Conservation (phyloP, 2,113 vertebrate species). For the Coptodon bakossiorum region DNA sequence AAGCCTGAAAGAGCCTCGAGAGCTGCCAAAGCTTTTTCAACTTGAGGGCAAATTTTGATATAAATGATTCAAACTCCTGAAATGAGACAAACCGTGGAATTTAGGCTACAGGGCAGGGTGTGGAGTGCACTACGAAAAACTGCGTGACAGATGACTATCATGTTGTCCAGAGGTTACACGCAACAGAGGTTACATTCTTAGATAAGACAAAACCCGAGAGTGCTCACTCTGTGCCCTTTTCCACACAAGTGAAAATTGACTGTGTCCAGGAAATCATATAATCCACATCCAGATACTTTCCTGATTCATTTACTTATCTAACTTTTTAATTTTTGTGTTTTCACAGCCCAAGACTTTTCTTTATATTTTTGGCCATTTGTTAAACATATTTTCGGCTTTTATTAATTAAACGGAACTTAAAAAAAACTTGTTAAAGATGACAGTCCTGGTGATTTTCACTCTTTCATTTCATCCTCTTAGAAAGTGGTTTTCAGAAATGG, state of each 20-base stretch:
- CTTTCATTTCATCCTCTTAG: neutral
- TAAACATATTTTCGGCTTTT: neutral
- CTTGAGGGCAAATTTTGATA: neutral
- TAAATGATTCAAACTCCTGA: neutral
- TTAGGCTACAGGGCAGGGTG: neutral
- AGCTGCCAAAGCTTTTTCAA: neutral
- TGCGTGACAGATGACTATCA: neutral
- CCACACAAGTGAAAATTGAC: neutral
- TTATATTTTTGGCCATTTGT: neutral
- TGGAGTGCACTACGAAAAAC: neutral
- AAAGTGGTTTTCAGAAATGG: neutral
- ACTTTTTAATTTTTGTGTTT: neutral
- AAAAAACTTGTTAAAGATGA: neutral
- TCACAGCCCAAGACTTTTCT: neutral
- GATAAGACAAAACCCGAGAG: neutral
- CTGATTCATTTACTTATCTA: neutral
- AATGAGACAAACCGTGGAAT: neutral
- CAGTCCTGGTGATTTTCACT: neutral
- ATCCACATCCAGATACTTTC: neutral
- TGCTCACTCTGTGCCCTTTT: neutral
- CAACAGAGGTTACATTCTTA: slow-evolving; percentile 29
- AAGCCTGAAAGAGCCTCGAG: fast-evolving
- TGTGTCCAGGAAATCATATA: neutral
- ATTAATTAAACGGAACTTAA: neutral
- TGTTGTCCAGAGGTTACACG: slow-evolving; percentile 52